These are phyloP conservation scores for Ylistrum balloti DNA, from an alignment of 1,140 invertebrate species.

Conservation along the genomic window DNA sequence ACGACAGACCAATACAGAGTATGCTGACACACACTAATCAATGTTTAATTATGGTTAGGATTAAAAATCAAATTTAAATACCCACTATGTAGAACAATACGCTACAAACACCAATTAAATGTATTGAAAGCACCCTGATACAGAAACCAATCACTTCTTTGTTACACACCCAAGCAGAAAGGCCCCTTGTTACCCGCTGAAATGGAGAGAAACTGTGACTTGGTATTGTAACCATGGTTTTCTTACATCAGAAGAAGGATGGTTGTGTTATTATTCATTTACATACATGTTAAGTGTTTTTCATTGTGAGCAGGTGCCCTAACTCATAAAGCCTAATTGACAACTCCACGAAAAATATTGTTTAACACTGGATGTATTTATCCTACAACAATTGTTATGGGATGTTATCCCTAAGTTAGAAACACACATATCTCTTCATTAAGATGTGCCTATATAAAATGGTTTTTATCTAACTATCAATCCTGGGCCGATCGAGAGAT, in stretches of 20 bases:
- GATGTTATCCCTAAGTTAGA: constrained; percentile 44
- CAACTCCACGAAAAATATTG: constrained; percentile 39
- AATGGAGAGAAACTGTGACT: not conserved
- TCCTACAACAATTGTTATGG: constrained; percentile 45
- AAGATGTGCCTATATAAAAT: constrained; percentile 55
- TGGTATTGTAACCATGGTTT: constrained; percentile 42
- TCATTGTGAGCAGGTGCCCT: constrained; percentile 51
- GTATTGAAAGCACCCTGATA: constrained; percentile 15
- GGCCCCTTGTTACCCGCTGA: not conserved
- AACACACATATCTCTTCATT: not conserved
- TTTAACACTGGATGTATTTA: constrained; percentile 41
- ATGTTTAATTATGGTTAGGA: not conserved
- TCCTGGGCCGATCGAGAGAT: constrained; percentile 46
- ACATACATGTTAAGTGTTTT: constrained; percentile 55
- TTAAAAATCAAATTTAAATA: constrained; percentile 41
- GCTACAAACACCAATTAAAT: constrained; percentile 8
- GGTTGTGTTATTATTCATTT: constrained; percentile 47
- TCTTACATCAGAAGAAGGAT: constrained; percentile 52
- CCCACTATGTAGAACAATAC: constrained; percentile 28
- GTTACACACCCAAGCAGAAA: constrained; percentile 35
- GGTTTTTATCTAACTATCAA: constrained; percentile 55
- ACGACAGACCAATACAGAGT: not conserved
- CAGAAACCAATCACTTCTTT: constrained; percentile 28
- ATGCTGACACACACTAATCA: not conserved
- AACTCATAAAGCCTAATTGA: constrained; percentile 49